Base-by-base conservation (phyloP, 2,888 invertebrate species). In the Liopterus haemorrhoidalis region DNA sequence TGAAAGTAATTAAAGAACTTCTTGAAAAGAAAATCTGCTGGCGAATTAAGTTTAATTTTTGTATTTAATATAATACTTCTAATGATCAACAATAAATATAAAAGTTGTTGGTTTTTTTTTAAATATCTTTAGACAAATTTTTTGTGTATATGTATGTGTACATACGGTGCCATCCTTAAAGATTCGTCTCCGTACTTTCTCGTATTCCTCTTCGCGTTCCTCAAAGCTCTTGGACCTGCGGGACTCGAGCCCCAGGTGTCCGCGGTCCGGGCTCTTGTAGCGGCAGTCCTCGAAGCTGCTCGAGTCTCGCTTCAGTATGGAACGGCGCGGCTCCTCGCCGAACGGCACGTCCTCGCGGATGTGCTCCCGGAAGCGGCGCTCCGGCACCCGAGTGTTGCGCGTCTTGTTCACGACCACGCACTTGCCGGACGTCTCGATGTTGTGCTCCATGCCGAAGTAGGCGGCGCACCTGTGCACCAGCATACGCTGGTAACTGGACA, bases 401-500 rank as follows among this genome's bases (percentile, higher is more conserved):
- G 85, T 88, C 62, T 89, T 87, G 50, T 91, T 88, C 1, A 89
- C 87, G 41, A 92, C 79, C 41, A 91, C 87, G 41, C 86, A 82
- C 65, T 81, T 82, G 49, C 87, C 90, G 11, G 79, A 76, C 50
- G 83, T 79, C 70, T 95, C 95, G 15, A 94, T 82, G 62, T 92
- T 91, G 67, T 96, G 95, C 42, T 91, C 88, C 75, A 96, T 82
- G 43, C 93, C 92, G 70, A 94, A 95, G 62, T 88, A 88, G 12
- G 92, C 85, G 0, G 95, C 92, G 49, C 90, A 87, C 21, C 95
- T 82, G 66, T 96, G 96, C 2, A 95, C 91, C 57, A 96, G 70
- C 94, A 96, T 93, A 20, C 96, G 80, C 52, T 94, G 92, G 73
- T 96, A 96, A 41, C 94, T 93, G 48, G 92, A 87, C 85, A 93